Conservation (phyloP, 2,888 invertebrate species). For the Torymus aiolomorphi region DNA sequence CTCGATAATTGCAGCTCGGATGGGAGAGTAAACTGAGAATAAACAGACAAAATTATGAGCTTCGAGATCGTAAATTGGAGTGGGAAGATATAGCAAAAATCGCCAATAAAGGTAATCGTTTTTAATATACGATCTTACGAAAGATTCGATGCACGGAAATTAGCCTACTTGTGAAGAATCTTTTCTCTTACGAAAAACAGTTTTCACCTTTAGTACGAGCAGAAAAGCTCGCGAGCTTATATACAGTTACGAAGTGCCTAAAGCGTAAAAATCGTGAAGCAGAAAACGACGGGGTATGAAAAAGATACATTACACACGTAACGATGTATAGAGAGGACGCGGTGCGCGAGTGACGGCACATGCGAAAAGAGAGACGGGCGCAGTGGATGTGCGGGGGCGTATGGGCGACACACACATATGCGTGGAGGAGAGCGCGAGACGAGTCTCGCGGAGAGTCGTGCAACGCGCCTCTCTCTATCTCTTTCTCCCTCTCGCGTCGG, state of each 20-base stretch:
- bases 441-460: neutral
- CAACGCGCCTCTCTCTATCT: constrained; percentile 7
- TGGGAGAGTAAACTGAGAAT: constrained; percentile 8
- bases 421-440: constrained; percentile 44
- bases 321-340: constrained; percentile 17
- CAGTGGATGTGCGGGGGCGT: constrained; percentile 34
- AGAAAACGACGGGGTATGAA: neutral
- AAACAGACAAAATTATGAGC: constrained; percentile 21
- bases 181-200: no score
- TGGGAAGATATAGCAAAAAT: neutral
- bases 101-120: neutral
- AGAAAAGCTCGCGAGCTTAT: no score
- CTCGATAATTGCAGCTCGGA: constrained; percentile 22
- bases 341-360: constrained; percentile 38
- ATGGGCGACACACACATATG: no score
- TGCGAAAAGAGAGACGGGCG: constrained; percentile 14
- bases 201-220: no score
- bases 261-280: neutral
- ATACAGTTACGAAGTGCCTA: neutral
- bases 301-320: no score
- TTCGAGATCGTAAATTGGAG: neutral
- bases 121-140: no score
- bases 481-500: constrained; percentile 63
- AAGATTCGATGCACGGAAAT: no score
- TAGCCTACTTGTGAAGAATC: no score